These are phyloP conservation scores for Drosophila sordidula DNA, from an alignment of 2,888 invertebrate species.

Conservation along the genomic window DNA sequence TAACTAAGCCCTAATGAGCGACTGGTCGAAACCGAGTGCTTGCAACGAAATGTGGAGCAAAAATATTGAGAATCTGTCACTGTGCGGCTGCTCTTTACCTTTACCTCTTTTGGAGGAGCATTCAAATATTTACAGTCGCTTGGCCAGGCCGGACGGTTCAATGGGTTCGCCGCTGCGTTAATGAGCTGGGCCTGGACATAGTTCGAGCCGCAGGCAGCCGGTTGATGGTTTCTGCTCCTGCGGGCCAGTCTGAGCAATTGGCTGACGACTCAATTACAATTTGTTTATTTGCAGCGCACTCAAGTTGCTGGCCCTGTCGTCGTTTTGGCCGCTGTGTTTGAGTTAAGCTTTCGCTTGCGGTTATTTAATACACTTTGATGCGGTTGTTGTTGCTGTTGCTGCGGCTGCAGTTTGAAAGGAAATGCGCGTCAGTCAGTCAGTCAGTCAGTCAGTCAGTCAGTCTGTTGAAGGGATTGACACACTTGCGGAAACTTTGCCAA, in stretches of 20 bases:
- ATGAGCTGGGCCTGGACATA: constrained; percentile 38
- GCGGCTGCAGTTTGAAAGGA: constrained; percentile 43
- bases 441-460: too few relatives aligned
- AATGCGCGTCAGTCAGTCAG: constrained; percentile 33
- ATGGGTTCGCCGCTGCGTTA: constrained; percentile 27
- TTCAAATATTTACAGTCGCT: constrained; percentile 63
- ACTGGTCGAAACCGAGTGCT: constrained; percentile 31
- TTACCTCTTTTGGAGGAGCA: constrained; percentile 10
- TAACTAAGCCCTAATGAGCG: constrained; percentile 45
- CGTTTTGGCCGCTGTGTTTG: constrained; percentile 39
- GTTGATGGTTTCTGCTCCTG: constrained; percentile 11
- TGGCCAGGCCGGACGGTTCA: constrained; percentile 26
- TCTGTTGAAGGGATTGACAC: constrained; percentile 50
- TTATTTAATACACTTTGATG: constrained; percentile 74
- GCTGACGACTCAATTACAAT: constrained; percentile 74
- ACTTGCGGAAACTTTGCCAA: constrained; percentile 39
- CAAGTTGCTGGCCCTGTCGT: constrained; percentile 51
- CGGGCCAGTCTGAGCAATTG: constrained; percentile 28
- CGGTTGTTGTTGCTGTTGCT: constrained; percentile 31
- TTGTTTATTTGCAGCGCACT: constrained; percentile 56
- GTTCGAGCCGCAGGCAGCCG: constrained; percentile 6
- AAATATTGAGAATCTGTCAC: constrained; percentile 20
- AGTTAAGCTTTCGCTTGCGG: constrained; percentile 72
- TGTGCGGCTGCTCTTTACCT: constrained; percentile 27
- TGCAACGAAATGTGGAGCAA: constrained; percentile 49